Evolutionary conservation across 2,797 vertebrate genomes (phyloP), one percentile per base, ranked within the genome.

Genomic region (Argya squamiceps): DNA sequence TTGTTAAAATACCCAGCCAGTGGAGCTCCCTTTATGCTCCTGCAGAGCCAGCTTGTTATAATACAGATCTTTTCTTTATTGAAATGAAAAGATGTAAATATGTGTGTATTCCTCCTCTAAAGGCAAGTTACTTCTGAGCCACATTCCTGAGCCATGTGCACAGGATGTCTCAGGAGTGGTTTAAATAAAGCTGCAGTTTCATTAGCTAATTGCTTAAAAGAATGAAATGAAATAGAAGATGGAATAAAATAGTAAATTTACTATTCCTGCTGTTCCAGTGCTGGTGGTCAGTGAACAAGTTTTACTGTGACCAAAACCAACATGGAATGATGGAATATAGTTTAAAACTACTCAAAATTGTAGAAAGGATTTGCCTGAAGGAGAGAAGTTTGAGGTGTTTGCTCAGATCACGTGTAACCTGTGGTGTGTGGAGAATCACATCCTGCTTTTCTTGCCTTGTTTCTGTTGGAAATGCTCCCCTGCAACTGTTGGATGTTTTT

Each of bases 1-100:
- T 83, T 81, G 69, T 94, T 95, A 68, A 91, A 93, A 71, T 47
- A 63, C 4, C 60, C 71, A 49, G 84, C 71, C 73, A 64, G 49
- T 13, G 64, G 64, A 89, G 68, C n/a, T 91, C 87, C 64, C 93
- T 94, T 96, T 85, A 69, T 80, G 82, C 32, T 94, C 69, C 56
- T 56, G 12, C 78, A 64, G 87, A 89, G 89, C 49, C 85, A 47
- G 55, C 58, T 81, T 77, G 58, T 74, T 85, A 23, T 11, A 71
- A 85, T 88, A 78, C 65, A 69, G 53, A 27, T 59, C 26, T 46
- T 27, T 55, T 23, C 55, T 76, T 62, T 20, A 76, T 24, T 64
- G 64, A 79, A 67, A 84, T 56, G 78, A 70, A 89, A 83, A 80
- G 68, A 75, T 50, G 64, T 44, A 37, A 84, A 22, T 56, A 23